A percentile compares a stretch with the other conserved stretches of the same genome.
These are phyloP conservation scores for Hemitrygon akajei DNA, from an alignment of 2,797 vertebrate genomes.

Conservation along the genomic window DNA sequence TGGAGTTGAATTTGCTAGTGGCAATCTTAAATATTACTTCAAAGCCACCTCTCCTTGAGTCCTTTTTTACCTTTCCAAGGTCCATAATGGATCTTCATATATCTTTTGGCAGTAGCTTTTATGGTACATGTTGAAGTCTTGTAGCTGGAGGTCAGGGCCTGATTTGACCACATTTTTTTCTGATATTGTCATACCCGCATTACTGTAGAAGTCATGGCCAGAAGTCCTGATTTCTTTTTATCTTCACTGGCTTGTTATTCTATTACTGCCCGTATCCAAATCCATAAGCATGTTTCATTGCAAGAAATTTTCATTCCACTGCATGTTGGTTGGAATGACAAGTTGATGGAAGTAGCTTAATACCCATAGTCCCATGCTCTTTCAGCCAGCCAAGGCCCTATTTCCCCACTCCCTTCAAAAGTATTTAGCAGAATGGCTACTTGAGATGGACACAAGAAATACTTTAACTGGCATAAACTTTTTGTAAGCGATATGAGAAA, in stretches of 20 bases:
- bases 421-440: background rate
- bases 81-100: background rate
- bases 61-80: background rate
- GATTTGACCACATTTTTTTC: background rate
- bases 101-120: background rate
- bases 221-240: background rate
- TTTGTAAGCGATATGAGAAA: background rate
- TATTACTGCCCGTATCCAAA: background rate
- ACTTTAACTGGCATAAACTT: background rate
- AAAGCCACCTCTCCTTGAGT: background rate
- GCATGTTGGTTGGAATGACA: background rate
- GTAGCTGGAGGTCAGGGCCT: background rate
- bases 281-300: background rate
- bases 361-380: background rate
- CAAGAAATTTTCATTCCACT: background rate
- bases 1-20: background rate
- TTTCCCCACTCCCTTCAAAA: no score
- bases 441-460: background rate
- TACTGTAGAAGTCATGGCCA: background rate
- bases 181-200: background rate
- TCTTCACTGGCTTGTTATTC: background rate
- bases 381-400: no score
- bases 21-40: background rate
- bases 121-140: background rate
- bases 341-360: background rate